phyloP scores from a whole-genome alignment of 2,113 vertebrate species.

The Gallinago undulata region DNA sequence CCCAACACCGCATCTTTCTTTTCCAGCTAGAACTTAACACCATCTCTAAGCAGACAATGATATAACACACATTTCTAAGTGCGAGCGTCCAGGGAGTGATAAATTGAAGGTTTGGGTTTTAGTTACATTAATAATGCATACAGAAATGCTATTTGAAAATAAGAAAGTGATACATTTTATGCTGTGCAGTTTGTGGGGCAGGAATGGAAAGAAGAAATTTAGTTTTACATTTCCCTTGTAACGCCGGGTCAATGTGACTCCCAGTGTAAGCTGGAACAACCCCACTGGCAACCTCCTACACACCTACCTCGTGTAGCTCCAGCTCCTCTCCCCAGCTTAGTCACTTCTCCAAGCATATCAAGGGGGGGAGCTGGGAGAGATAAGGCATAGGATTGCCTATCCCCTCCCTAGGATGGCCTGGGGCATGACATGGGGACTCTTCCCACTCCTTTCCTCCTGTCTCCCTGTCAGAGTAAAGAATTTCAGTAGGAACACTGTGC shows the following conservation, averaged over 20 bases:
- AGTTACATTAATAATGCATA: conserved; percentile 62
- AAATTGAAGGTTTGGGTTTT: conserved; percentile 53
- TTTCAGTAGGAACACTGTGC: background rate
- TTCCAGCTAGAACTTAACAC: conserved; percentile 51
- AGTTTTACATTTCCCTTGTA: background rate
- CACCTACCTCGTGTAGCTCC: background rate
- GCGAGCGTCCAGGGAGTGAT: conserved; percentile 22
- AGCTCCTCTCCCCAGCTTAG: conserved; percentile 29
- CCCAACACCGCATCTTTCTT: background rate
- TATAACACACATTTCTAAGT: conserved; percentile 27
- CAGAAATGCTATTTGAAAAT: conserved; percentile 48
- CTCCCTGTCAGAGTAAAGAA: background rate
- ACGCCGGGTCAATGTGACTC: conserved; percentile 36
- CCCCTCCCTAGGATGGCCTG: background rate
- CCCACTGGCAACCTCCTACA: conserved; percentile 44
- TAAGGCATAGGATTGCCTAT: background rate
- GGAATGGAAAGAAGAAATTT: conserved; percentile 27
- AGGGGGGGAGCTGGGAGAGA: background rate
- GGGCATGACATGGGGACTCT: background rate
- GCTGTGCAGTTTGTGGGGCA: background rate
- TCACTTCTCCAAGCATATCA: background rate
- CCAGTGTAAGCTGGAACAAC: background rate
- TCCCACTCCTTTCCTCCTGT: background rate
- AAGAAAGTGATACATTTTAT: conserved; percentile 42
- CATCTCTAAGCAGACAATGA: conserved; percentile 46